A percentile compares a stretch with the other conserved stretches of the same genome.
Conservation (phyloP, 2,888 invertebrate genomes). For the Polyploca ridens region DNA sequence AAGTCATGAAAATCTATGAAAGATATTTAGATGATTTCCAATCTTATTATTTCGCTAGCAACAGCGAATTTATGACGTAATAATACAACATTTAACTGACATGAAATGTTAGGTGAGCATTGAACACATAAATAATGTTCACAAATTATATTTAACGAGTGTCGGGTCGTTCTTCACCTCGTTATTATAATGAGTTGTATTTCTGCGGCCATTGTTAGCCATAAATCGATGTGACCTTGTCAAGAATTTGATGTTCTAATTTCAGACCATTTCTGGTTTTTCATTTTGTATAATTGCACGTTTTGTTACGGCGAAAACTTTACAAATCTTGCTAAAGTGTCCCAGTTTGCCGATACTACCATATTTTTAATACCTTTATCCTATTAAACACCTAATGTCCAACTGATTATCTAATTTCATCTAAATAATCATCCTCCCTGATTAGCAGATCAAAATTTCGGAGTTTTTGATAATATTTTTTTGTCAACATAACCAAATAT, state of each 20-base stretch:
- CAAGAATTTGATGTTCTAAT: constrained; percentile 13
- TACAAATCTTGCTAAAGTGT: no score
- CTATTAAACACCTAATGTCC: no score
- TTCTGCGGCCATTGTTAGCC: constrained; percentile 16
- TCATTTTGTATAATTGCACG: neutral
- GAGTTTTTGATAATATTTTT: no score
- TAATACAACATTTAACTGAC: neutral
- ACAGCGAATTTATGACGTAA: neutral
- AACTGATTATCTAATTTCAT: no score
- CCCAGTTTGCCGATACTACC: no score
- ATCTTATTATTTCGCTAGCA: neutral
- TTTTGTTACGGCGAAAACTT: no score
- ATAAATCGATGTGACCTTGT: constrained; percentile 19
- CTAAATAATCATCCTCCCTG: no score
- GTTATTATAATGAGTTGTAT: constrained; percentile 14
- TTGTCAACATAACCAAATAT: no score
- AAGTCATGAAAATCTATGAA: no score
- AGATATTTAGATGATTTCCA: no score
- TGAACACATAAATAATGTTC: constrained; percentile 6
- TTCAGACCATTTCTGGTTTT: neutral
- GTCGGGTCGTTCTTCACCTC: constrained; percentile 15
- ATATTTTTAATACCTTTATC: no score
- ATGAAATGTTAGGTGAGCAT: constrained; percentile 4
- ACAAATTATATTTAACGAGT: constrained; percentile 14
- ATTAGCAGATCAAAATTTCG: no score